phyloP scores from a whole-genome alignment of 2,888 invertebrate genomes.

The Platerodrilus igneus region DNA sequence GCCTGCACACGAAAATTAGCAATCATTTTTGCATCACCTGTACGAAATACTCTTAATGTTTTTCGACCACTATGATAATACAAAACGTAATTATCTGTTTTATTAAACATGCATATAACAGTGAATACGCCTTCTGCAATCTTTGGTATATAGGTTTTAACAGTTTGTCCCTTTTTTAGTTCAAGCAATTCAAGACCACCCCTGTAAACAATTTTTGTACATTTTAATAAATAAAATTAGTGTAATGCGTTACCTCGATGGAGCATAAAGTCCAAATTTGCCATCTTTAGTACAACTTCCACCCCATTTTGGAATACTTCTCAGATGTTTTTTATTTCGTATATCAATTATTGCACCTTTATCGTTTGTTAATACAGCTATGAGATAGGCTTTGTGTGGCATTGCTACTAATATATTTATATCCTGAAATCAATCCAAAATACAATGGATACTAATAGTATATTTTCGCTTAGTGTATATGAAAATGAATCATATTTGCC shows the following conservation, averaged over 20 bases:
- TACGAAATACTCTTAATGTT: slow-evolving; percentile 88
- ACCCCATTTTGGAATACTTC: slow-evolving; percentile 88
- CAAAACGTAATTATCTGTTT: slow-evolving; percentile 89
- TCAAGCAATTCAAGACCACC: slow-evolving; percentile 93
- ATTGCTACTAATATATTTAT: slow-evolving; percentile 71
- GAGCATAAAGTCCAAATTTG: slow-evolving; percentile 88
- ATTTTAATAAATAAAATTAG: not conserved
- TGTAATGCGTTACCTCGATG: slow-evolving; percentile 54
- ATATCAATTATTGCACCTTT: slow-evolving; percentile 89
- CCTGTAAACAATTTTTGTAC: slow-evolving; percentile 47
- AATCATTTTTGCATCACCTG: slow-evolving; percentile 82
- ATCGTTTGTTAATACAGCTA: slow-evolving; percentile 85
- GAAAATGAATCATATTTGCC: too few species aligned
- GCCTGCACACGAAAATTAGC: slow-evolving; percentile 91
- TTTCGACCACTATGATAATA: slow-evolving; percentile 96
- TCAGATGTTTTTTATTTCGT: slow-evolving; percentile 79
- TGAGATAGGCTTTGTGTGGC: slow-evolving; percentile 78
- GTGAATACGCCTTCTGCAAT: slow-evolving; percentile 97
- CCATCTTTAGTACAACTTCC: slow-evolving; percentile 84
- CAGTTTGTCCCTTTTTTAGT: slow-evolving; percentile 81
- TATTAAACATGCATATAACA: slow-evolving; percentile 90
- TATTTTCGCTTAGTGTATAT: too few species aligned
- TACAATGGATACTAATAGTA: too few species aligned
- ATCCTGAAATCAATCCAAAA: too few species aligned
- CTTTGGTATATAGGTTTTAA: slow-evolving; percentile 86